phyloP scores from a whole-genome alignment of 2,797 vertebrate genomes.

The Neomorphus geoffroyi region DNA sequence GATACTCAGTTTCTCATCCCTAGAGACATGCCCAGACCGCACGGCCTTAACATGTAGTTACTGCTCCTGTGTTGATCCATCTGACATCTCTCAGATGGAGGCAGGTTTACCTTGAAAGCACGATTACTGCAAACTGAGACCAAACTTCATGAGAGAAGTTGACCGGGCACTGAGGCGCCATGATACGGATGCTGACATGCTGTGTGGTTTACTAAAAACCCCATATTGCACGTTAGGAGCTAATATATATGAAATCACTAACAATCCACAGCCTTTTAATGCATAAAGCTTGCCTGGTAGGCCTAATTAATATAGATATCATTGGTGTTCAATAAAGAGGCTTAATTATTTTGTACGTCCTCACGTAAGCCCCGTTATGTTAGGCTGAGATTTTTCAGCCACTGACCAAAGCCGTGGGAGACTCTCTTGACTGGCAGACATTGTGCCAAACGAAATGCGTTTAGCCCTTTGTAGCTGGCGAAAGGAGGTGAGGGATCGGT shows the following conservation, averaged over 20 bases:
- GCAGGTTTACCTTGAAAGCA: not conserved
- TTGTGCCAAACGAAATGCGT: not conserved
- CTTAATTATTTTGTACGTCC: not conserved
- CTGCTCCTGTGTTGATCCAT: not conserved
- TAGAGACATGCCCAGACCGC: not conserved
- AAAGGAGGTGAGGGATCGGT: not conserved
- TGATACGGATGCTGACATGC: not conserved
- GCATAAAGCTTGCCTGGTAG: not conserved
- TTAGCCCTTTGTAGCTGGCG: not conserved
- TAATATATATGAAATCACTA: not conserved
- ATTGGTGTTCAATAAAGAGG: not conserved
- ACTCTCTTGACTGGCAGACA: not conserved
- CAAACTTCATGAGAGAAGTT: not conserved
- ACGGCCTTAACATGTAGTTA: not conserved
- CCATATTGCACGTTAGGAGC: not conserved
- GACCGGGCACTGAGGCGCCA: not conserved
- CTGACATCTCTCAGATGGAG: not conserved
- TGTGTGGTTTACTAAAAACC: not conserved
- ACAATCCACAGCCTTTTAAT: not conserved
- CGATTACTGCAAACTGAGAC: not conserved
- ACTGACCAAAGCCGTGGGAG: not conserved
- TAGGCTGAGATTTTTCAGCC: not conserved
- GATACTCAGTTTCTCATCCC: not conserved
- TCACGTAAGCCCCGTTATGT: not conserved
- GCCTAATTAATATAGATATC: not conserved